Base-by-base conservation (phyloP, 2,113 vertebrate species). In the Nematolebias whitei region DNA sequence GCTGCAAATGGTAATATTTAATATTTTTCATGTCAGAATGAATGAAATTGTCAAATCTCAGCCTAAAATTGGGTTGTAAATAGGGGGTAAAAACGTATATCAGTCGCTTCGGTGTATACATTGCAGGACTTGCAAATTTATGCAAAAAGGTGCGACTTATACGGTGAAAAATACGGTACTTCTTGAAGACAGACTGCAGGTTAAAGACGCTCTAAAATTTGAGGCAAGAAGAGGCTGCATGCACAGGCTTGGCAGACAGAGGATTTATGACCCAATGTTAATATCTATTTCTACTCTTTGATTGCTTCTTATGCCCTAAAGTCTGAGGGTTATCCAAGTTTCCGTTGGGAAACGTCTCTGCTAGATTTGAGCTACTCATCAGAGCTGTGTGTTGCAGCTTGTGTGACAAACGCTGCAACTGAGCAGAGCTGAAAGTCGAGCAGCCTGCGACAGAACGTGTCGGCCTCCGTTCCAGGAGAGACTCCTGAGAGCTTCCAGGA, bases 171-270 rank as follows among this genome's bases (percentile, higher is more conserved):
- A n/a, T n/a, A n/a, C n/a, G n/a, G 44, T 56, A 67, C 23, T 71
- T 63, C 55, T 32, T 47, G 24, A 63, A 39, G 64, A 66, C 75
- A 82, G 73, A 76, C 58, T 77, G 72, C 51, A 55, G 55, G 71
- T 61, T 4, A 50, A 50, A 50, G 35, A 67, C 44, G 49, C 65
- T 22, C 32, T 20, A 35, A 54, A 66, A 63, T 44, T 61, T 52
- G 68, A 3, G 12, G 52, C 53, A 16, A 11, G 39, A 63, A 66
- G 65, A 77, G 74, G 56, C 63, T 62, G 24, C 55, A 43, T 38
- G 32, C 55, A 24, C 69, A 77, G 48, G 38, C 61, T 41, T 65
- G 54, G 71, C 61, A 61, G 23, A 44, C 18, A 16, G 1, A 49
- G 7, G 41, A 50, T 44, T 61, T 56, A n/a, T 39, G 41, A 47